Evolutionary conservation across 2,888 invertebrate genomes (phyloP), one percentile per base, ranked within the genome.

Genomic region (Rhamphomyia laevipes): DNA sequence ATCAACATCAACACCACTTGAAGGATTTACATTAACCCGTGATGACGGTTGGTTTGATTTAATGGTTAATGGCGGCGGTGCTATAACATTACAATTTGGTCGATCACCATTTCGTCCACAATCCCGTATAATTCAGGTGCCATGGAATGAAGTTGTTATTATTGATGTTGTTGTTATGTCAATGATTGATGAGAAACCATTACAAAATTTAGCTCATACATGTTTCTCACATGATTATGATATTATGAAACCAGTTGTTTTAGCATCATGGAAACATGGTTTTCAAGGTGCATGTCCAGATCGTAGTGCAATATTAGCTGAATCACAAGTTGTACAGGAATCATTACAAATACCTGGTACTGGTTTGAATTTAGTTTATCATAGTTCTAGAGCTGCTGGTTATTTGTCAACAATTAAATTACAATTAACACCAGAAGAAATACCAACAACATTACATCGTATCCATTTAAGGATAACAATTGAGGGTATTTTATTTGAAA

Each of bases 41-140:
- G 89, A 90, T 57, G 91, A 91, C 61, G 92, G 92, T 45, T 91
- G 90, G 90, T 99, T 99, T 74, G 99, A 99, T 73, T 78, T 99
- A 46, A 78, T 99, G 64, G 96, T 99, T 15, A 99, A 99, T 70
- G 99, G 99, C n/a, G 99, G 97, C 1, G 95, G 95, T 0, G 92
- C 94, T 1, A 91, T 99, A 3, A 93, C 90, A 0, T 73, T 99
- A 46, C 90, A 93, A 66, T 96, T 99, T 65, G 93, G 95, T 50
- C 77, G 92, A 51, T 84, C 89, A 40, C 92, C 92, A 2, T 93
- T 93, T 72, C 82, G 88, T 55, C 84, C 91, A 2, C 87, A 89
- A 58, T 85, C 83, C 42, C 82, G 88, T 63, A 91, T 92, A 51
- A 85, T 91, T 17, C 89, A 85, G 66, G 91, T 95, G 23, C 95